Percentiles rank a stretch among this genome's conserved stretches.
phyloP scores from a whole-genome alignment of 2,888 invertebrate genomes.

The Pterostichus madidus region DNA sequence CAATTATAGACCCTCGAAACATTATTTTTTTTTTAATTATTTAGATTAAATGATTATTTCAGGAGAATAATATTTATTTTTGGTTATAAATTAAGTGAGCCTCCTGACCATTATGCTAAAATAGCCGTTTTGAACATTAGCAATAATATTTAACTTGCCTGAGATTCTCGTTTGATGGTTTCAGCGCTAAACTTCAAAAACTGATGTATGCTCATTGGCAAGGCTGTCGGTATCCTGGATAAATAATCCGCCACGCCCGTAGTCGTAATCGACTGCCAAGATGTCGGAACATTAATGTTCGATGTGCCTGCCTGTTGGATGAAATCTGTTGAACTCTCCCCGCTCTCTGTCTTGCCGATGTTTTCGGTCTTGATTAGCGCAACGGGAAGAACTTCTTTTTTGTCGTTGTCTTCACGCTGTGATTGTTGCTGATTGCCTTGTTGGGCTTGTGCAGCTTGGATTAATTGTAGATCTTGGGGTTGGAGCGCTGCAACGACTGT shows the following conservation, averaged over 20 bases:
- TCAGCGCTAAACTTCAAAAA: slow-evolving; percentile 83
- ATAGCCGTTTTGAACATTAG: too few relatives aligned
- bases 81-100: too few relatives aligned
- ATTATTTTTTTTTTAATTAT: too few relatives aligned
- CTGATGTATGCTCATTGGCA: slow-evolving; percentile 82
- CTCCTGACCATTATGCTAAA: too few relatives aligned
- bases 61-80: too few relatives aligned
- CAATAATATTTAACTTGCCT: slow-evolving; percentile 68
- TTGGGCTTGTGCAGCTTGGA: slow-evolving; percentile 73
- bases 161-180: slow-evolving; percentile 78
- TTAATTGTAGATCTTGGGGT: slow-evolving; percentile 85
- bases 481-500: slow-evolving; percentile 84
- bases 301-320: slow-evolving; percentile 71
- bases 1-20: too few relatives aligned
- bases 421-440: slow-evolving; percentile 70
- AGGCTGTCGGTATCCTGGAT: slow-evolving; percentile 78
- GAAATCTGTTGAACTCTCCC: slow-evolving; percentile 29
- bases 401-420: slow-evolving; percentile 68
- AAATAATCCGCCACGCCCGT: slow-evolving; percentile 79
- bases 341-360: slow-evolving; percentile 69
- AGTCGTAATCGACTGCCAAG: slow-evolving; percentile 79
- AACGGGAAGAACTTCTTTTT: slow-evolving; percentile 77
- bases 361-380: slow-evolving; percentile 78
- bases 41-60: too few relatives aligned
- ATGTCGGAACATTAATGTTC: slow-evolving; percentile 75